These are phyloP conservation scores for Lophotis ruficrista DNA, from an alignment of 2,113 vertebrate genomes.

Conservation along the genomic window DNA sequence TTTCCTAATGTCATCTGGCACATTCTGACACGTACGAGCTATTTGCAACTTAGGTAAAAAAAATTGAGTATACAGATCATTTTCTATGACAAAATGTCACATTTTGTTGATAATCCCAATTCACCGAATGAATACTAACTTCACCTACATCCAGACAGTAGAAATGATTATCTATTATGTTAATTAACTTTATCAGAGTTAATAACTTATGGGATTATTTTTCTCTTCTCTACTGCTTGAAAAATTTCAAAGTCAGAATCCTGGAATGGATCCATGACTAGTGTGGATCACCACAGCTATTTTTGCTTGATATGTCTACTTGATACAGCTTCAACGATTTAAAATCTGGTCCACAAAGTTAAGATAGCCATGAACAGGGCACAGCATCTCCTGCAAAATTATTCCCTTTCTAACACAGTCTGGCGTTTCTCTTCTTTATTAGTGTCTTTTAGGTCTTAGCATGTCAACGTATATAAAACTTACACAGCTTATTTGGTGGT, in stretches of 20 bases:
- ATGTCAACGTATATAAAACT: background rate
- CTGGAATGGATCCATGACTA: background rate
- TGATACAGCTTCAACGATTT: background rate
- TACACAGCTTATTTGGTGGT: background rate
- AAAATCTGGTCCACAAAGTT: background rate
- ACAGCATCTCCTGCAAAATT: background rate
- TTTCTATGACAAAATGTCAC: background rate
- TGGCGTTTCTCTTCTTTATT: background rate
- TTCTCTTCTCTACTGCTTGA: background rate
- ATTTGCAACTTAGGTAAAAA: background rate
- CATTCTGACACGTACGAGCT: conserved; percentile 30
- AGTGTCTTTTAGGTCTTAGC: background rate
- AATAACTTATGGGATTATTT: background rate
- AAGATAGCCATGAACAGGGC: background rate
- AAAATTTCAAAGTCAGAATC: background rate
- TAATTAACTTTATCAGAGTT: background rate
- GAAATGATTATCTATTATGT: background rate
- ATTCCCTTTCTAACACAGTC: background rate
- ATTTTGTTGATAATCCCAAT: background rate
- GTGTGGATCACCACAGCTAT: background rate
- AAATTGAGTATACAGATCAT: background rate
- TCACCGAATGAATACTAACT: background rate
- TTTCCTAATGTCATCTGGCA: conserved; percentile 22
- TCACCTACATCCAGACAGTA: background rate
- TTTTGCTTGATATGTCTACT: background rate